Base-by-base conservation (phyloP, 2,797 vertebrate species). In the Silurus lanzhouensis region DNA sequence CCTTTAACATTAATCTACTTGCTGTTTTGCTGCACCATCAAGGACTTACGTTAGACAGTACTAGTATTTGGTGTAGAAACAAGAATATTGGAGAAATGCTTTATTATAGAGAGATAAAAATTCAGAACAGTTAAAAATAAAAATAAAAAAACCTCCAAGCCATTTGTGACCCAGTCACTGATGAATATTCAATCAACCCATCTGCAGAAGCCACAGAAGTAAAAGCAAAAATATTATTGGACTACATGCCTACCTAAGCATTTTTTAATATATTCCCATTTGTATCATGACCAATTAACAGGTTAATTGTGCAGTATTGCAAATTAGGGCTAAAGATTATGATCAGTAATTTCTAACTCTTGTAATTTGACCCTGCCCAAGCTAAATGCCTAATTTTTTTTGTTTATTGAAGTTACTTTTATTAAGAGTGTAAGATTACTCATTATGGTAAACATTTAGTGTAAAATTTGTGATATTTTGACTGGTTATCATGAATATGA, bases 281-380 rank as follows among this genome's bases (percentile, higher is more conserved):
- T 77, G 10, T 77, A 5, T 55, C 55, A 13, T 60, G 55, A 77
- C 27, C 55, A 38, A 22, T 20, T 77, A 20, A 1, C 52, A 19
- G 74, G 52, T 76, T 75, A 57, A 60, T 82, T 79, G 85, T 88
- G 85, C 85, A 89, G 76, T 90, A 87, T 91, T 90, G 85, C 90
- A 89, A 85, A 91, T 89, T 86, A 91, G 91, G 75, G 75, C 90
- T 92, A 84, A 90, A 89, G 90, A 91, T 90, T 91, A 92, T 93
- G 86, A 89, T 91, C 92, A 44, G 7, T 61, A 25, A 44, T 94
- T 90, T 93, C 91, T 90, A 91, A 27, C 2, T 78, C 76, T 78
- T 10, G 44, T 27, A 78, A 58, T 58, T 71, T 64, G 67, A 75
- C n/a, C 66, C 13, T 44, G 31, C 17, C 55, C 27, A 77, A 27